These are phyloP conservation scores for Balaeniceps rex DNA, from an alignment of 2,113 vertebrate species.

Conservation along the genomic window DNA sequence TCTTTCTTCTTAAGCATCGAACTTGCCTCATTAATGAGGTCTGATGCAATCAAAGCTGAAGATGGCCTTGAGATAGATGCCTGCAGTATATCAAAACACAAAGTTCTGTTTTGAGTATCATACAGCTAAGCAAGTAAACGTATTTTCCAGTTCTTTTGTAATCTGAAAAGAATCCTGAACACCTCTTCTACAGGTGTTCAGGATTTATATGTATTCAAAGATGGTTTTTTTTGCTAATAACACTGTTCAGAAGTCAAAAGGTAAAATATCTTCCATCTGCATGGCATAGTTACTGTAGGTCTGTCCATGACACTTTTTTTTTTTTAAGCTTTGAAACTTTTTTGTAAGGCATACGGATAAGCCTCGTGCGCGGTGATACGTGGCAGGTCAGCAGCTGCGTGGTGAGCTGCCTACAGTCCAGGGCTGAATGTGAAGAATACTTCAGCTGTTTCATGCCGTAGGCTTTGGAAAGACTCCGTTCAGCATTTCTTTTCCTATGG, in stretches of 20 bases:
- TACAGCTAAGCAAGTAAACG: too few relatives aligned
- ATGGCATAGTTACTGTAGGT: not conserved
- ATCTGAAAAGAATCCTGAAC: too few relatives aligned
- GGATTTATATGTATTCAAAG: accelerated
- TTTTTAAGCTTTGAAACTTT: not conserved
- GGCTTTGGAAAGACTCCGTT: not conserved
- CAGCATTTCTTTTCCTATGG: not conserved
- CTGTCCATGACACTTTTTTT: not conserved
- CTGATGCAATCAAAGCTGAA: not conserved
- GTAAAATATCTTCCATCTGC: accelerated
- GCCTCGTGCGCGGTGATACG: accelerated
- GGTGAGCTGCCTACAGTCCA: too few relatives aligned
- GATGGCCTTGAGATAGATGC: not conserved
- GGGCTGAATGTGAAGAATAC: not conserved
- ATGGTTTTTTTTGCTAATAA: accelerated
- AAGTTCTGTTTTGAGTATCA: not conserved
- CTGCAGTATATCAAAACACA: accelerated
- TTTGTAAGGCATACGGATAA: not conserved
- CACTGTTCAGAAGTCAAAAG: not conserved
- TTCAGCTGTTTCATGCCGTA: not conserved
- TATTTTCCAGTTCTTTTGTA: not conserved
- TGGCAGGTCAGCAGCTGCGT: too few relatives aligned
- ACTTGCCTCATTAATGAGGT: not conserved
- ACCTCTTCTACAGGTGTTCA: accelerated
- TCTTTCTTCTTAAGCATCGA: not conserved